Percentiles rank a stretch among this genome's conserved stretches.
phyloP scores from a whole-genome alignment of 2,113 vertebrate genomes.

The Clarias macrocephalus region DNA sequence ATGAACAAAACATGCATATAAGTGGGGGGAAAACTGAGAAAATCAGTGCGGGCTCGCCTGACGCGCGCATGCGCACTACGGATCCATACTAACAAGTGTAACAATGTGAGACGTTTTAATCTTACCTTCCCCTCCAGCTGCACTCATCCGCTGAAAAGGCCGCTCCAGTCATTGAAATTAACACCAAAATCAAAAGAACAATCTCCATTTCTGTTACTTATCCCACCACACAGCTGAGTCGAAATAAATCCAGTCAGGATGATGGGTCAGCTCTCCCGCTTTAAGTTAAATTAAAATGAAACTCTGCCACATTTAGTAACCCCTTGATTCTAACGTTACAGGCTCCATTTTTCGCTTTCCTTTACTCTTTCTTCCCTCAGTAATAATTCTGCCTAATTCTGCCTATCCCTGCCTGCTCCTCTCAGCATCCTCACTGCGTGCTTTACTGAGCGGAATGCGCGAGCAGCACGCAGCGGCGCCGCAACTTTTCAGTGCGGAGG shows the following conservation, averaged over 20 bases:
- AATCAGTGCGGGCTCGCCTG: background rate
- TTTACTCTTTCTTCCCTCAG: too few species aligned
- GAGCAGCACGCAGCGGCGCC: background rate
- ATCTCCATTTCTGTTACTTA: background rate
- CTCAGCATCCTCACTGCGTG: background rate
- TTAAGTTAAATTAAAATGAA: background rate
- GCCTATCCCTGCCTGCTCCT: too few species aligned
- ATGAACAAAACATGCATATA: background rate
- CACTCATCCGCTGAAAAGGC: slow-evolving; percentile 76
- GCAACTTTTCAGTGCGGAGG: slow-evolving; percentile 41
- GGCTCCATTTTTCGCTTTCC: background rate
- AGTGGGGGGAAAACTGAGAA: background rate
- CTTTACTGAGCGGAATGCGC: background rate
- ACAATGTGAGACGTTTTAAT: background rate
- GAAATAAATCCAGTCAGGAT: background rate
- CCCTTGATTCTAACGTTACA: background rate
- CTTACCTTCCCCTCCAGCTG: slow-evolving; percentile 87
- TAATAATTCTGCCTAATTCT: background rate
- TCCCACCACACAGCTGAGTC: background rate
- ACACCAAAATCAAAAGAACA: background rate
- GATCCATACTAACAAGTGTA: too few species aligned
- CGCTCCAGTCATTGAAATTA: background rate
- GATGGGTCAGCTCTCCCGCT: background rate
- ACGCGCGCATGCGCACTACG: background rate
- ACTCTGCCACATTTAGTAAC: background rate